A percentile compares a stretch with the other conserved stretches of the same genome.
Evolutionary conservation across 2,888 invertebrate species (phyloP).

Genomic region (Dynastes tityus): DNA sequence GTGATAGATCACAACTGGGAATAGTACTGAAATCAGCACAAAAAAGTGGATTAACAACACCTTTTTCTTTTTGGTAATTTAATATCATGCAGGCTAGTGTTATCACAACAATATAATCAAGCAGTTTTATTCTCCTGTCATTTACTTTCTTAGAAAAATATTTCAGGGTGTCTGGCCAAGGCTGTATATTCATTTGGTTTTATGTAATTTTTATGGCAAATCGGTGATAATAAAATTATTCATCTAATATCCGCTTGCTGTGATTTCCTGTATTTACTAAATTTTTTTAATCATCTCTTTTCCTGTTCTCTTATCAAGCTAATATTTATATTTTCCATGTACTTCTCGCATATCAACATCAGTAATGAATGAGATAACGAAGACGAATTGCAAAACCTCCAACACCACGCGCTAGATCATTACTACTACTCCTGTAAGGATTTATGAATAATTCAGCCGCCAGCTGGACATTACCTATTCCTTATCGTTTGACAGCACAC

Average conservation of each 20-base stretch:
- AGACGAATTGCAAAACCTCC: not conserved
- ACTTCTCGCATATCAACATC: not conserved
- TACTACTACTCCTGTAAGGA: conserved; percentile 20
- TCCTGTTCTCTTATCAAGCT: not conserved
- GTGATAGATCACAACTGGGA: no score
- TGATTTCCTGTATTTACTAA: not conserved
- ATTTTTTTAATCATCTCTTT: not conserved
- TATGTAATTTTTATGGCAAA: not conserved
- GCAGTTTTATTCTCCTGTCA: no score
- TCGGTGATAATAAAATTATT: no score
- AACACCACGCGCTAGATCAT: conserved; percentile 26
- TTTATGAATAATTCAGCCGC: conserved; percentile 41
- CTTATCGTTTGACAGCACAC: conserved; percentile 27
- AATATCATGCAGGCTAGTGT: no score
- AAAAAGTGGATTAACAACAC: no score
- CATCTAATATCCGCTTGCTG: not conserved
- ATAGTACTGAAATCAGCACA: no score
- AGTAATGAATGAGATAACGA: not conserved
- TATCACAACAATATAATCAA: no score
- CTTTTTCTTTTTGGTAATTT: no score
- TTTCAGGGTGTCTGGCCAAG: no score
- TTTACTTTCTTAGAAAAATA: no score
- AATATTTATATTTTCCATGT: not conserved
- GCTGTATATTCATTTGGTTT: no score
- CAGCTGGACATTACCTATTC: conserved; percentile 26